These are phyloP conservation scores for Apotomis capreana DNA, from an alignment of 2,888 invertebrate genomes.

Conservation along the genomic window DNA sequence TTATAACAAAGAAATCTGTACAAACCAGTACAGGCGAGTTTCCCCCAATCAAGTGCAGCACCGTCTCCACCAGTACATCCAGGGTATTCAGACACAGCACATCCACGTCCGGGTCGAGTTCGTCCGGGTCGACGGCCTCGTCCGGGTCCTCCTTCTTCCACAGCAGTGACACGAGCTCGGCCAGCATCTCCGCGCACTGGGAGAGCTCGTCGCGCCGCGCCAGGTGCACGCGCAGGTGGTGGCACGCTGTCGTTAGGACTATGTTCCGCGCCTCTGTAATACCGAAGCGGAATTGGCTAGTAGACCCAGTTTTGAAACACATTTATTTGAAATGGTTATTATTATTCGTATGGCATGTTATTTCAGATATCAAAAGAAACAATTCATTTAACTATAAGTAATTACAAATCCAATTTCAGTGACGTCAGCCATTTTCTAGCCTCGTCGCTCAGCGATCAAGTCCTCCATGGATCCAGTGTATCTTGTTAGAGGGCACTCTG, in stretches of 20 bases:
- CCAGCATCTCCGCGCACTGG: slow-evolving; percentile 93
- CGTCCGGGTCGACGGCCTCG: slow-evolving; percentile 69
- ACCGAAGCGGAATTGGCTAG: too few species aligned
- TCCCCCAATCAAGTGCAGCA: slow-evolving; percentile 91
- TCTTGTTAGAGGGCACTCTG: too few species aligned
- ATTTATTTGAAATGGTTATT: too few species aligned
- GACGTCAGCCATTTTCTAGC: too few species aligned
- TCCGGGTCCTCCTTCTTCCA: slow-evolving; percentile 81
- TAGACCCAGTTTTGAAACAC: too few species aligned
- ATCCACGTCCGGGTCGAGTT: slow-evolving; percentile 88
- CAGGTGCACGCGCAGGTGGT: slow-evolving; percentile 92
- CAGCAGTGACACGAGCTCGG: slow-evolving; percentile 88
- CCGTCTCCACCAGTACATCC: slow-evolving; percentile 93
- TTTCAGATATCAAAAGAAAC: too few species aligned
- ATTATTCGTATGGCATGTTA: too few species aligned
- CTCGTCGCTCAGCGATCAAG: too few species aligned
- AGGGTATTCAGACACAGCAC: slow-evolving; percentile 91
- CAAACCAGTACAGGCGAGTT: slow-evolving; percentile 87
- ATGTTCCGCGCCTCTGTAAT: slow-evolving; percentile 91
- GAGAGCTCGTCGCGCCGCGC: slow-evolving; percentile 91
- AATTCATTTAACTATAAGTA: too few species aligned
- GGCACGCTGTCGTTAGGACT: slow-evolving; percentile 91
- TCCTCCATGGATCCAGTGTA: too few species aligned
- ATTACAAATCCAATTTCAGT: too few species aligned
- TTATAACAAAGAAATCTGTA: slow-evolving; percentile 10